Base-by-base conservation (phyloP, 2,888 invertebrate species). In the Desoria tigrina region DNA sequence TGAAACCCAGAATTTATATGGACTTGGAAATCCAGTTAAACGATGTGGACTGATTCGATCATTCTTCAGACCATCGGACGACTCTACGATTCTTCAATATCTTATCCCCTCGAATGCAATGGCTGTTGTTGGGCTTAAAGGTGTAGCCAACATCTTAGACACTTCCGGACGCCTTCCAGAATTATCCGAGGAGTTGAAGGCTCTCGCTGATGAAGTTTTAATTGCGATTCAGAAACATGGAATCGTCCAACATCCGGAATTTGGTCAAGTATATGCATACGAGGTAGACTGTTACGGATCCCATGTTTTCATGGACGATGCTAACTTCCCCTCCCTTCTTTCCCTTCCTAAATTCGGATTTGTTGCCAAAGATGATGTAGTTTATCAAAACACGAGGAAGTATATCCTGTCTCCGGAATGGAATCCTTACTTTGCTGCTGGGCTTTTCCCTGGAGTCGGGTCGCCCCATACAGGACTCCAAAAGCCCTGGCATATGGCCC, bases 261-360 rank as follows among this genome's bases (percentile, higher is more conserved):
- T 74, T 27, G 74, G 72, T 7, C 49, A 39, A 14, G 74, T 74
- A 0, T 74, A 69, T 56, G 74, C 74, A n/a, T 74, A 66, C 62
- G 74, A 74, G 63, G 72, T 74, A 1, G 74, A 74, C 60, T 72
- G 74, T 45, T 74, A 68, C 51, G 74, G 72, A 14, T 71, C 71
- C 9, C 72, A 69, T 55, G 50, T 72, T n/a, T 71, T 74, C 28
- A 73, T 73, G 72, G 74, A 74, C 53, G 74, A 74, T 50, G 71
- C 72, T 1, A 74, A 74, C 57, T 74, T 74, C 51, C 74, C 74
- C 2, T 69, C 68, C 3, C 42, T 74, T 16, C 65, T 74, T 1
- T 68, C 72, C 42, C 65, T 74, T 37, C 69, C 74, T 4, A 68
- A 66, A 56, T 74, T 73, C 42, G 71, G 69, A 7, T 74, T 68